Conservation (phyloP, 2,113 vertebrate species). For the Grammomys dolichurus region DNA sequence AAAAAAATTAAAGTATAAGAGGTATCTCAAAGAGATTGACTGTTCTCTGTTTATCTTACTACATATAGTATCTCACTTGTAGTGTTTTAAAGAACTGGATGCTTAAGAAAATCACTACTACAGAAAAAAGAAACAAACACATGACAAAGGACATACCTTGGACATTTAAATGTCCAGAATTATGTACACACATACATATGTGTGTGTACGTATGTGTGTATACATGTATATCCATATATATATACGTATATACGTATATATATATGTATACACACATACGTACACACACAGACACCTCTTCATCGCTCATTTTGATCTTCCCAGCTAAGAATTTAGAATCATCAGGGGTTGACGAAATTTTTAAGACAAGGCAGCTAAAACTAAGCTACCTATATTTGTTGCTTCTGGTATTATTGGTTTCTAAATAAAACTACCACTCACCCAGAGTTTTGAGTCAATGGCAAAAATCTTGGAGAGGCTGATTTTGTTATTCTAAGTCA, state of each 20-base stretch:
- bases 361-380: background rate
- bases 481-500: background rate
- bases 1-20: background rate
- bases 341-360: background rate
- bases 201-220: no score
- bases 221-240: no score
- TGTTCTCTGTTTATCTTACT: slow-evolving; percentile 14
- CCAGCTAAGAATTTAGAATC: background rate
- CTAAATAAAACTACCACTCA: background rate
- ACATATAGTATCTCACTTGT: background rate
- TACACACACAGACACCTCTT: background rate
- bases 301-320: background rate
- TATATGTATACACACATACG: background rate
- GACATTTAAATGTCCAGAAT: background rate
- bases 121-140: background rate
- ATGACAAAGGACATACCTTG: background rate
- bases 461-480: background rate
- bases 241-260: background rate
- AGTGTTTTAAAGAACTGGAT: background rate
- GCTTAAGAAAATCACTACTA: background rate
- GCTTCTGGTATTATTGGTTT: background rate
- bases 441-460: background rate
- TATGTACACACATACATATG: no score
- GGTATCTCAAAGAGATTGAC: background rate
- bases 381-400: background rate